These are phyloP conservation scores for Drosophila differens DNA, from an alignment of 2,888 invertebrate genomes.

Conservation along the genomic window DNA sequence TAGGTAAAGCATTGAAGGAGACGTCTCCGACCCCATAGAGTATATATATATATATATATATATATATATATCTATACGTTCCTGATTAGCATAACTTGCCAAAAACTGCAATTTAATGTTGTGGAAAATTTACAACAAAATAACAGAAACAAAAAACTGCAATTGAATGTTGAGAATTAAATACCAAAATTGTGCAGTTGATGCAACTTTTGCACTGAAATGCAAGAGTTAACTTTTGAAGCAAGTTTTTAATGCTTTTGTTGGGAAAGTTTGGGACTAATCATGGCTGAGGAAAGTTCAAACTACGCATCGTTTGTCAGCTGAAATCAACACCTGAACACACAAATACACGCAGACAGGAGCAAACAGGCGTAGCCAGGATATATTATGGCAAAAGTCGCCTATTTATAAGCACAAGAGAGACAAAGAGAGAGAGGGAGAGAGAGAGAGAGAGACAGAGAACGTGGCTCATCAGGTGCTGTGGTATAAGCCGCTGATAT, in stretches of 20 bases:
- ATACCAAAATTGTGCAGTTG: neutral
- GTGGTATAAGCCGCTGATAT: conserved; percentile 47
- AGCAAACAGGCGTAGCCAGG: neutral
- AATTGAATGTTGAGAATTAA: neutral
- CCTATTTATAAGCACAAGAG: neutral
- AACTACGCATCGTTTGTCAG: conserved; percentile 25
- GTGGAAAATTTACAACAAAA: neutral
- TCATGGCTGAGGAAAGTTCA: conserved; percentile 21
- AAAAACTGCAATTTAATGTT: neutral
- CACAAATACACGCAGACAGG: neutral
- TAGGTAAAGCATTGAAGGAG: neutral
- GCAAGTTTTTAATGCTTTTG: conserved; percentile 25
- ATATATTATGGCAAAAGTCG: conserved; percentile 17
- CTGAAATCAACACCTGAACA: conserved; percentile 35
- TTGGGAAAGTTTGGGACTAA: conserved; percentile 37
- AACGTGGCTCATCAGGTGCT: conserved; percentile 44
- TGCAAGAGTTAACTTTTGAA: conserved; percentile 10
- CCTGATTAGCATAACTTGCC: neutral
- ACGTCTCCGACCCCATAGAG: neutral
- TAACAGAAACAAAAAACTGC: neutral
- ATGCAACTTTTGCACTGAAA: conserved; percentile 4
- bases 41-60: no score
- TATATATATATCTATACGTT: no score
- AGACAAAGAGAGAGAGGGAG: neutral
- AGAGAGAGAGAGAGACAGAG: neutral